Percentiles rank a stretch among this genome's conserved stretches.
These are phyloP conservation scores for Xanthia togata DNA, from an alignment of 2,888 invertebrate genomes.

Conservation along the genomic window DNA sequence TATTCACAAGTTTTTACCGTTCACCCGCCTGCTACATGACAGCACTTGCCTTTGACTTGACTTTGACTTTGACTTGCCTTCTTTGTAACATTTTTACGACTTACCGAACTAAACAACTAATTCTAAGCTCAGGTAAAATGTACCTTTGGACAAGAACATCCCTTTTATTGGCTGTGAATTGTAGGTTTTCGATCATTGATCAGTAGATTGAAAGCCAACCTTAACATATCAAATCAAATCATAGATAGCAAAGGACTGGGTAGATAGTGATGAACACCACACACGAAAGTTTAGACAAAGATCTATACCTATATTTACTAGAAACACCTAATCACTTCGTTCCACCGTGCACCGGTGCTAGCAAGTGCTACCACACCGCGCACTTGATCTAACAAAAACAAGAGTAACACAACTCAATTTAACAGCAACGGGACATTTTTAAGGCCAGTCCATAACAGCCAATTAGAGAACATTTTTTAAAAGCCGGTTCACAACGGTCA, in stretches of 20 bases:
- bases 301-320: neutral
- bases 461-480: conserved; percentile 44
- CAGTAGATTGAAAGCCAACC: neutral
- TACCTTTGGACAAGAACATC: neutral
- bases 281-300: neutral
- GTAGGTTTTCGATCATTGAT: neutral
- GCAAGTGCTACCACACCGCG: neutral
- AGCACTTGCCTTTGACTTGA: neutral
- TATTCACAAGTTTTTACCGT: conserved; percentile 16
- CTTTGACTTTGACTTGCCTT: too few relatives aligned
- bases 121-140: neutral
- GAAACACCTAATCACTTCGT: neutral
- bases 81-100: conserved; percentile 22
- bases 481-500: conserved; percentile 32
- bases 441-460: conserved; percentile 24
- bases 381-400: conserved; percentile 46
- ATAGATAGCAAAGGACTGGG: neutral
- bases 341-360: neutral
- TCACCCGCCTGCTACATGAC: neutral
- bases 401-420: conserved; percentile 40
- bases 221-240: too few relatives aligned
- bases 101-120: conserved; percentile 12
- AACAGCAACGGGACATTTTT: conserved; percentile 25
- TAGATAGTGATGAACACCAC: neutral
- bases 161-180: neutral